Conservation (phyloP, 1,140 invertebrate genomes). For the fruit fly (Drosophila melanogaster) region DNA sequence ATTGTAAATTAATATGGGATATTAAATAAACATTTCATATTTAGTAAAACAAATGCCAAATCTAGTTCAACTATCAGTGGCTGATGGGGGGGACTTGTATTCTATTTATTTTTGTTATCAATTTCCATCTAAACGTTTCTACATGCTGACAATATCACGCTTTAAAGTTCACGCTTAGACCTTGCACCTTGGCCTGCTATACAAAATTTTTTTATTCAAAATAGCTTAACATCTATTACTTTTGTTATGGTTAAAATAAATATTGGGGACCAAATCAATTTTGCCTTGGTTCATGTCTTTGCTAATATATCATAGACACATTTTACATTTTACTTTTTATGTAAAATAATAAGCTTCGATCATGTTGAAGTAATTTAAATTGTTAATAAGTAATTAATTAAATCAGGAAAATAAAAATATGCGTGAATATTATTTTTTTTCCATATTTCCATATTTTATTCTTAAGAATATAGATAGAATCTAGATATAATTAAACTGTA, state of each 20-base stretch:
- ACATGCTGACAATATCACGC: too few relatives aligned
- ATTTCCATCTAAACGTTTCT: too few relatives aligned
- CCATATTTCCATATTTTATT: not conserved
- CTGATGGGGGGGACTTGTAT: not conserved
- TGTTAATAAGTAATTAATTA: too few relatives aligned
- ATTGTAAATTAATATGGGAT: conserved; percentile 66
- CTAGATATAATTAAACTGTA: too few relatives aligned
- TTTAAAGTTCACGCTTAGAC: too few relatives aligned
- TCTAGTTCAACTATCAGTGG: not conserved
- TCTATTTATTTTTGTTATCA: not conserved
- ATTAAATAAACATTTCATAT: conserved; percentile 65
- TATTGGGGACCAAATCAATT: not conserved
- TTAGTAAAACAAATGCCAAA: conserved; percentile 7
- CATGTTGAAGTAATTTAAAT: too few relatives aligned
- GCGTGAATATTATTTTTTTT: too few relatives aligned
- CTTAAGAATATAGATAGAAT: not conserved
- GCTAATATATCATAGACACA: not conserved
- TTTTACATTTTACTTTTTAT: not conserved
- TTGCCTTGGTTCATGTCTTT: not conserved
- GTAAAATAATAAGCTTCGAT: not conserved
- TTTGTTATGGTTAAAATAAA: not conserved
- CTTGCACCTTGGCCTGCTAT: too few relatives aligned
- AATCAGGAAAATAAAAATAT: too few relatives aligned
- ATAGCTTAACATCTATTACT: too few relatives aligned
- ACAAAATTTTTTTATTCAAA: too few relatives aligned